Base-by-base conservation (phyloP, 2,888 invertebrate species). In the Microctonus hyperodae region DNA sequence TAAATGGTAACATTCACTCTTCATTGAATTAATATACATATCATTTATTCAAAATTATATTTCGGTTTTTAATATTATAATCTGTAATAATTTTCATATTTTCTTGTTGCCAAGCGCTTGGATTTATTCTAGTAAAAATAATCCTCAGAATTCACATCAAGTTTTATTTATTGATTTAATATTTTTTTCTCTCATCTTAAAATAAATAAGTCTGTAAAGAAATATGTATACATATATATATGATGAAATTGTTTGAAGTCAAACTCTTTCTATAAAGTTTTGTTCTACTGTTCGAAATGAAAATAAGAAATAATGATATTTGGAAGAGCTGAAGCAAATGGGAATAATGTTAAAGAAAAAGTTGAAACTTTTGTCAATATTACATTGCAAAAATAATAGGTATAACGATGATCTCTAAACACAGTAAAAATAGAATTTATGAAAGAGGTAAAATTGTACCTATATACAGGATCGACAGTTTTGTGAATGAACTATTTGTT, bases 1-100 rank as follows among this genome's bases (percentile, higher is more conserved):
- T 57, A 51, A 67, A 65, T 65, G 65, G 1, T 67, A 68, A 69
- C 69, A 64, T 65, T 20, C 13, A 33, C 33, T 7, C 9, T 25
- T 23, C 4, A n/a, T 23, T 64, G 61, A 62, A 70, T 64, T 64
- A 70, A 64, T 58, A 55, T 61, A n/a, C n/a, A 28, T 28, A 7
- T 5, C 7, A 28, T 5, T 5, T 7, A 5, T 3, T 28, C 3
- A 28, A 7, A 28, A 5, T 64, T 33, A 48, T 35, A 2, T 22
- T 57, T 65, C 65, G 55, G 55, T 59, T 53, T 48, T 58, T 23
- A 1, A 55, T 25, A 33, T 23, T 51, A 13, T 25, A 37, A 3
- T n/a, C 37, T 37, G n/a, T 37, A n/a, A n/a, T n/a, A 13, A 37
- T 37, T 11, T 6, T n/a, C 13, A 2, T 13, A 13, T 37, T 37